These are phyloP conservation scores for Anagrus nilaparvatae DNA, from an alignment of 1,140 invertebrate species.

Conservation along the genomic window DNA sequence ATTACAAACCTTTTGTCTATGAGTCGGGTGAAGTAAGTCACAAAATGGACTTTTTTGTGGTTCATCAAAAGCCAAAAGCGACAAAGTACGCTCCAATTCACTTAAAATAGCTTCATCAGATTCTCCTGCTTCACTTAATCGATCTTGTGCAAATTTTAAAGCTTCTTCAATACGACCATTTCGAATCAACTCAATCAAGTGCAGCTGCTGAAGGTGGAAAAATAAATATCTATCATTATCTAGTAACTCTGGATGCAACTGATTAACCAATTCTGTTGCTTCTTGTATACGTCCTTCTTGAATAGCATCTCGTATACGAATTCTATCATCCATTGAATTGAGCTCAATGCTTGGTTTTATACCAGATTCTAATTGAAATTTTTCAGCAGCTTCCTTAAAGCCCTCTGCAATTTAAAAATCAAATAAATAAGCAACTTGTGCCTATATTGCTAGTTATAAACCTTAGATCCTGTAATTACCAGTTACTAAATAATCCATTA, in stretches of 20 bases:
- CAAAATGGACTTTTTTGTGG: constrained; percentile 90
- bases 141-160: constrained; percentile 88
- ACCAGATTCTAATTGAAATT: constrained; percentile 90
- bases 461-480: constrained; percentile 51
- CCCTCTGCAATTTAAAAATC: constrained; percentile 66
- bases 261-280: constrained; percentile 87
- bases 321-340: constrained; percentile 83
- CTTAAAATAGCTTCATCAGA: constrained; percentile 68
- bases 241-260: constrained; percentile 86
- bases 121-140: constrained; percentile 85
- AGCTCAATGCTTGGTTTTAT: constrained; percentile 78
- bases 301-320: constrained; percentile 89
- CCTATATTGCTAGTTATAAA: too few relatives aligned
- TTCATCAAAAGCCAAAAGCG: constrained; percentile 92
- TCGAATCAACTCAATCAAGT: constrained; percentile 88
- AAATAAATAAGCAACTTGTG: too few relatives aligned
- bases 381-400: constrained; percentile 96
- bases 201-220: constrained; percentile 94
- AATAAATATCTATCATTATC: constrained; percentile 92
- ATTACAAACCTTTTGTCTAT: constrained; percentile 75
- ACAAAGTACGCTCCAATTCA: constrained; percentile 79
- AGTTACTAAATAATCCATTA: constrained; percentile 98
- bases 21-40: constrained; percentile 83
- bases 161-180: constrained; percentile 88
- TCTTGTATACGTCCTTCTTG: constrained; percentile 88